Evolutionary conservation across 2,888 invertebrate species (phyloP).

Genomic region (Cephus nigrinus): DNA sequence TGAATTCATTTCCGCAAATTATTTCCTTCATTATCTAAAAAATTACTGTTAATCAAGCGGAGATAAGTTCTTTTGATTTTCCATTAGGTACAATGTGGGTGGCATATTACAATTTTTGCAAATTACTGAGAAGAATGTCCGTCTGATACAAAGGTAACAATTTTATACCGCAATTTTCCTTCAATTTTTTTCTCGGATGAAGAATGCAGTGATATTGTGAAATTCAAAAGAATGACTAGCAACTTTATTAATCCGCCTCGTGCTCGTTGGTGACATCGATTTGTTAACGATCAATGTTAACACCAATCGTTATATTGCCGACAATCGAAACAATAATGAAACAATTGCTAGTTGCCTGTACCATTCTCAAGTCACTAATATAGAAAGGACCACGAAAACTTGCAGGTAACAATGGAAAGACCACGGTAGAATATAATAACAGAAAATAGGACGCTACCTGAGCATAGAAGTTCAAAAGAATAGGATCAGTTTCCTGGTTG

Average conservation of each 20-base stretch:
- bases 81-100: not conserved
- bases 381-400: not conserved
- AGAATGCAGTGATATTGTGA: not conserved
- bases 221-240: not conserved
- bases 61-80: not conserved
- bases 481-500: not conserved
- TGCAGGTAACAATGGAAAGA: not conserved
- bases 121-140: not conserved
- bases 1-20: slow-evolving; percentile 6
- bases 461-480: not conserved
- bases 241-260: not conserved
- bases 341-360: not conserved
- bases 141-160: not conserved
- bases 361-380: not conserved
- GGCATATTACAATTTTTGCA: not conserved
- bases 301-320: not conserved
- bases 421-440: not conserved
- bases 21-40: not conserved
- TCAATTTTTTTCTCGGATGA: not conserved
- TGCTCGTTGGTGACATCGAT: not conserved
- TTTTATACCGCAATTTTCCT: not conserved
- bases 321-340: not conserved
- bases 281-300: not conserved
- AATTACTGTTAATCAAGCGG: not conserved
- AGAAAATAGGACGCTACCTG: not conserved